These are phyloP conservation scores for Heliconius himera DNA, from an alignment of 1,140 invertebrate genomes.

Conservation along the genomic window DNA sequence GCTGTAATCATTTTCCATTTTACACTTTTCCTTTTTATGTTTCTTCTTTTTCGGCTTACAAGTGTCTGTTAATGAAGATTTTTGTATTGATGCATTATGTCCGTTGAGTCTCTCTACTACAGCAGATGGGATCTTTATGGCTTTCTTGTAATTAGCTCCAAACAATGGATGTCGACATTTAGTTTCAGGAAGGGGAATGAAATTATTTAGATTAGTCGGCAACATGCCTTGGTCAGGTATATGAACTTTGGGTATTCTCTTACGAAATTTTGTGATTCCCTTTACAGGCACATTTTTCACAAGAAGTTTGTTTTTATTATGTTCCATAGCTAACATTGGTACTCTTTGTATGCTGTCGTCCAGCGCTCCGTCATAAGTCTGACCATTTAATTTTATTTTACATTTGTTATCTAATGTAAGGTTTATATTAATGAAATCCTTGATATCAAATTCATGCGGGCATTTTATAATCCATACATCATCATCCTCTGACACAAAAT, in stretches of 20 bases:
- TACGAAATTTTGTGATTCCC: conserved; percentile 50
- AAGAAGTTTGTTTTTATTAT: conserved; percentile 35
- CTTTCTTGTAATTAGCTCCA: conserved; percentile 63
- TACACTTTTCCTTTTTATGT: conserved; percentile 47
- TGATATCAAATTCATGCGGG: conserved; percentile 53
- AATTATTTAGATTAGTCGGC: conserved; percentile 53
- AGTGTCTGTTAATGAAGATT: neutral
- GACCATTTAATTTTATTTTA: conserved; percentile 62
- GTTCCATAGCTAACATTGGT: conserved; percentile 41
- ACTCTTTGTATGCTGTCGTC: conserved; percentile 40
- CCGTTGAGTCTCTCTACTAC: conserved; percentile 48
- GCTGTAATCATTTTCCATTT: conserved; percentile 37
- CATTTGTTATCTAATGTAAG: conserved; percentile 53
- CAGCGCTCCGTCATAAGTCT: conserved; percentile 52
- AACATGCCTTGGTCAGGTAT: conserved; percentile 52
- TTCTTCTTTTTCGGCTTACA: conserved; percentile 49
- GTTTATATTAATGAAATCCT: conserved; percentile 45
- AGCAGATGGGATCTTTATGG: conserved; percentile 53
- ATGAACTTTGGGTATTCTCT: conserved; percentile 63
- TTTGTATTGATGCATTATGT: neutral
- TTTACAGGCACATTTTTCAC: conserved; percentile 52
- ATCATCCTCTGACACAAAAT: conserved; percentile 53
- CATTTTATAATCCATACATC: conserved; percentile 64
- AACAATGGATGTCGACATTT: conserved; percentile 71
- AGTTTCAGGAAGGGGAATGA: conserved; percentile 66